Evolutionary conservation across 1,140 invertebrate genomes (phyloP), one percentile per base, ranked within the genome.

Genomic region (Apolygus lucorum): DNA sequence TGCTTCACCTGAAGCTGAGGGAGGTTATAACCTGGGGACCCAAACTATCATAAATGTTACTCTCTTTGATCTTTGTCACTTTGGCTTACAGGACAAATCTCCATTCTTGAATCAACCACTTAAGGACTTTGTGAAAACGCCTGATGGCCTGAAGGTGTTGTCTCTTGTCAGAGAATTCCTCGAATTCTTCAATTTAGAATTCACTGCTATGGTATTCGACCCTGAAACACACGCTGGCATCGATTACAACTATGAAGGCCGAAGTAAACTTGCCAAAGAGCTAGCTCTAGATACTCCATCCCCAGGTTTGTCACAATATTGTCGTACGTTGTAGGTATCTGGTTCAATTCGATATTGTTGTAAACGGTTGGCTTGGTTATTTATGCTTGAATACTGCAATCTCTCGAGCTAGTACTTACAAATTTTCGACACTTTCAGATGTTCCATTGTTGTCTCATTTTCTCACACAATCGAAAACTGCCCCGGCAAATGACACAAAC

Each of bases 91-190:
- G 82, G 83, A 83, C 78, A 83, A 85, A 73, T 79, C 83, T 74
- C 83, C 84, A 68, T 80, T 87, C 70, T 74, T 84, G n/a, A 90
- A 88, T 75, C 82, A 83, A 78, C 82, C 84, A 71, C 78, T 89
- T 67, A 84, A 84, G 77, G 82, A 84, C 69, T 86, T 85, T 78
- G 74, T 88, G 69, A 79, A 78, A 70, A 85, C 83, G 73, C 77
- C 82, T 63, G 84, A 88, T 82, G 87, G 88, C 73, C 79, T 81
- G 75, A 73, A 85, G 73, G 80, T 85, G 74, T 84, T 86, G 78
- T 85, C 81, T 71, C 78, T 90, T 71, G 85, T 90, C 63, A 80
- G 83, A 74, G 88, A 90, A 77, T 89, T 89, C 78, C 77, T 90
- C 68, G 85, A 88, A 77, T 88, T 83, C 78, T 89, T 88, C 79